Conservation (phyloP, 2,888 invertebrate species). For the Ectemnius continuus region DNA sequence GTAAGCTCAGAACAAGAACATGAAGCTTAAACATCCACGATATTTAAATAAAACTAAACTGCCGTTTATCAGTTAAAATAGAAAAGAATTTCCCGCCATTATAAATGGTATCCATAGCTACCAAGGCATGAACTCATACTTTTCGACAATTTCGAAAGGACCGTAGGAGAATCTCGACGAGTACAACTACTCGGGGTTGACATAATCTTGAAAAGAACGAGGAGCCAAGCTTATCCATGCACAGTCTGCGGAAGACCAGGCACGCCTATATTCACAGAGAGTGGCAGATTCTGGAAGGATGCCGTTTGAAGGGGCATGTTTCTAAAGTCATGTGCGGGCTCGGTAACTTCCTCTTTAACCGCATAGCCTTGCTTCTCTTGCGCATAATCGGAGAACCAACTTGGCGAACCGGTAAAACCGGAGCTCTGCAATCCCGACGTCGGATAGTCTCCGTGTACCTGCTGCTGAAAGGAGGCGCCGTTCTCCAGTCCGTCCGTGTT, state of each 20-base stretch:
- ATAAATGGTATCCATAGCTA: too few species aligned
- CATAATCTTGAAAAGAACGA: too few species aligned
- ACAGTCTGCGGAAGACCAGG: slow-evolving; percentile 3
- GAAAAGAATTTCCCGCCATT: too few species aligned
- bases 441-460: background rate
- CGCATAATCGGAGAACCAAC: slow-evolving; percentile 38
- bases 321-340: slow-evolving; percentile 59
- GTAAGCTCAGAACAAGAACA: too few species aligned
- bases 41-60: too few species aligned
- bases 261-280: slow-evolving; percentile 4
- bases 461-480: slow-evolving; percentile 13
- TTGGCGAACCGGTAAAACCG: slow-evolving; percentile 7
- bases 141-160: too few species aligned
- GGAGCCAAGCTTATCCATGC: slow-evolving; percentile 29
- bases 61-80: too few species aligned
- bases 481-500: background rate
- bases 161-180: too few species aligned
- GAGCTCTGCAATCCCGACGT: slow-evolving; percentile 1
- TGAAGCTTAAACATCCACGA: too few species aligned
- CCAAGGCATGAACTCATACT: too few species aligned
- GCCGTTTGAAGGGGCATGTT: slow-evolving; percentile 54
- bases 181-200: too few species aligned
- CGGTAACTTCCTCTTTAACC: slow-evolving; percentile 68
- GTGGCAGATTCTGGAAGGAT: slow-evolving; percentile 23
- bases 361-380: slow-evolving; percentile 65